These are phyloP conservation scores for Keiferia lycopersicella DNA, from an alignment of 2,888 invertebrate species.

Conservation along the genomic window DNA sequence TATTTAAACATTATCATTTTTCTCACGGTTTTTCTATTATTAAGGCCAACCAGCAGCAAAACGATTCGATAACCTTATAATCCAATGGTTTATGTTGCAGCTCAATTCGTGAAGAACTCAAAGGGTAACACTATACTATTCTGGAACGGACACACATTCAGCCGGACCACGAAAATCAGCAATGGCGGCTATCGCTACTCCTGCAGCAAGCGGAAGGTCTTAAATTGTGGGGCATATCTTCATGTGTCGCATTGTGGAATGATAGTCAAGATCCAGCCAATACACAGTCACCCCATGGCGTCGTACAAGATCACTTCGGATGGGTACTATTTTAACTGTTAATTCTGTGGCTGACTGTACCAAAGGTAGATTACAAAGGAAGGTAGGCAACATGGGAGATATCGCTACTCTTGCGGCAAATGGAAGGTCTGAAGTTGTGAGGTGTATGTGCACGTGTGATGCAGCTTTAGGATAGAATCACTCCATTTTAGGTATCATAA, in stretches of 20 bases:
- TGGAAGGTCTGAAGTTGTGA: no score
- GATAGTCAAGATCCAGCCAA: constrained; percentile 35
- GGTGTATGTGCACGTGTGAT: no score
- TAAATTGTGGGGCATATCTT: constrained; percentile 38
- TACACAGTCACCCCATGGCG: constrained; percentile 37
- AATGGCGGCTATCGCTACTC: constrained; percentile 39
- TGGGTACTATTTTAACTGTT: constrained; percentile 3
- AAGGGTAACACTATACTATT: constrained; percentile 39
- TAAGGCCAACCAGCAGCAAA: no score
- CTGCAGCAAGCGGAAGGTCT: constrained; percentile 42
- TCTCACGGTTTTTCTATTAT: no score
- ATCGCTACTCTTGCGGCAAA: no score
- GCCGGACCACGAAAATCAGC: constrained; percentile 38
- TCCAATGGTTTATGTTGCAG: constrained; percentile 35
- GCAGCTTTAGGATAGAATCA: no score
- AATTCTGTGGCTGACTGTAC: not conserved
- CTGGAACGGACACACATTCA: constrained; percentile 44
- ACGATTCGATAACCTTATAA: no score
- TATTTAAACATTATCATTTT: no score
- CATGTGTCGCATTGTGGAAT: constrained; percentile 40
- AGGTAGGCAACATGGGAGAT: no score
- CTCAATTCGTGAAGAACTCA: constrained; percentile 37
- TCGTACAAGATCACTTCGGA: constrained; percentile 5
- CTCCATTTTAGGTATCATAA: no score
- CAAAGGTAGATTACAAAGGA: no score